Evolutionary conservation across 2,113 vertebrate species (phyloP).

Genomic region (Bubo bubo): DNA sequence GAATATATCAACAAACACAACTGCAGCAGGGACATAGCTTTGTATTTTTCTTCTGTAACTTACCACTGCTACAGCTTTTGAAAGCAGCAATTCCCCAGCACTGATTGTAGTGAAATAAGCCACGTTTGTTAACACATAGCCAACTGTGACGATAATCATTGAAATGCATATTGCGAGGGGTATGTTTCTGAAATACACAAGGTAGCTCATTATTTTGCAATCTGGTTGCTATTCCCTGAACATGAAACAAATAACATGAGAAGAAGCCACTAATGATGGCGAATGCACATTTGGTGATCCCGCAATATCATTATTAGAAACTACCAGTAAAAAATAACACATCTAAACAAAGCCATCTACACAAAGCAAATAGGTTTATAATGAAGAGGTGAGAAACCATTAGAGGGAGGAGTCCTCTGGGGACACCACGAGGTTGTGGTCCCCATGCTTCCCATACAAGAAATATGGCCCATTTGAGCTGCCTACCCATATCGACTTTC

Average conservation of each 20-base stretch:
- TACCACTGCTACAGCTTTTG: conserved; percentile 93
- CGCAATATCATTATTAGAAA: neutral
- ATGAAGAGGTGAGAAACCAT: neutral
- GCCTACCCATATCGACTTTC: neutral
- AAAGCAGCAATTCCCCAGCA: conserved; percentile 86
- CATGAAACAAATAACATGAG: conserved; percentile 29
- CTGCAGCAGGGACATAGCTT: conserved; percentile 15
- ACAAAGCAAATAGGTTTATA: neutral
- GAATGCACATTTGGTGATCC: neutral
- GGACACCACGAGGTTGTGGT: neutral
- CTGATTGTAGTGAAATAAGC: conserved; percentile 94
- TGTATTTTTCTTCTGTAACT: conserved; percentile 60
- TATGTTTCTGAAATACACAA: conserved; percentile 86
- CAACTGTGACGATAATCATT: conserved; percentile 90
- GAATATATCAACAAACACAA: neutral
- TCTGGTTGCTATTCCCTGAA: conserved; percentile 18
- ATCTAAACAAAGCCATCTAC: neutral
- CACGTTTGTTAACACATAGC: conserved; percentile 92
- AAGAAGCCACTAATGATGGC: conserved; percentile 2
- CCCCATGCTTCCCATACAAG: neutral
- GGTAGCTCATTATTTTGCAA: conserved; percentile 44
- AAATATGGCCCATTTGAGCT: neutral
- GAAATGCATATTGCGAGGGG: conserved; percentile 96
- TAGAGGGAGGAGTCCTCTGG: neutral
- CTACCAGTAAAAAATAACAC: neutral